Base-by-base conservation (phyloP, 1,140 invertebrate genomes). In the Portunus trituberculatus region DNA sequence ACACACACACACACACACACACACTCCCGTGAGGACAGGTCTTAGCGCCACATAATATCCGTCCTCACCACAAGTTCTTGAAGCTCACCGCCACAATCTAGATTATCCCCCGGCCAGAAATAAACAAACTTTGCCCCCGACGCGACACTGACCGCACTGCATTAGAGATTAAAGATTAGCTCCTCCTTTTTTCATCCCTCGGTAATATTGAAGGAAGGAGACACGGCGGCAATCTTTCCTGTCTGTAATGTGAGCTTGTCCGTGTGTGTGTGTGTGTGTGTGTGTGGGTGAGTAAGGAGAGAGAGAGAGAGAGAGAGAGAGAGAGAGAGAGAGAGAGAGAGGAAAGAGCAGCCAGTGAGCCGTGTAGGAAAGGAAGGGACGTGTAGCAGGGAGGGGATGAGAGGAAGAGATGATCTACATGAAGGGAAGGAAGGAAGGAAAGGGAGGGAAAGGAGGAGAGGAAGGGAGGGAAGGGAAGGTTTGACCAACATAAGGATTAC, bases 81-180 rank as follows among this genome's bases (percentile, higher is more conserved):
- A 32, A 52, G 90, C 90, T 67, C 28, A 32, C 48, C 52, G 12
- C 28, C 52, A 91, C 90, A 29, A 91, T 91, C 90, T 91, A 91
- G 90, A 91, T 91, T 76, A 91, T 91, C 90, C 90, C 3, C 6
- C 12, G 29, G 0, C n/a, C 8, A 4, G 1, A 91, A 67, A 91
- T 76, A 91, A 67, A 91, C 52, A 91, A 28, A 76, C 90, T 76
- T 91, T 48, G 31, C 31, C 84, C 83, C 0, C 83, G 28, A 8
- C 84, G 10, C 59, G 25, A 25, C 29, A 29, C 89, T 91, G 59
- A 76, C 90, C 90, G 76, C 52, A 91, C 52, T 76, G 20, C 52
- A 91, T 91, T 39, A 91, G 32, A 76, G 52, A 91, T 91, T 67
- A 76, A 76, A 91, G 90, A 91, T 91, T 91, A 91, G 32, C 90